phyloP scores from a whole-genome alignment of 2,113 vertebrate genomes.

The Sphaerodactylus townsendi region DNA sequence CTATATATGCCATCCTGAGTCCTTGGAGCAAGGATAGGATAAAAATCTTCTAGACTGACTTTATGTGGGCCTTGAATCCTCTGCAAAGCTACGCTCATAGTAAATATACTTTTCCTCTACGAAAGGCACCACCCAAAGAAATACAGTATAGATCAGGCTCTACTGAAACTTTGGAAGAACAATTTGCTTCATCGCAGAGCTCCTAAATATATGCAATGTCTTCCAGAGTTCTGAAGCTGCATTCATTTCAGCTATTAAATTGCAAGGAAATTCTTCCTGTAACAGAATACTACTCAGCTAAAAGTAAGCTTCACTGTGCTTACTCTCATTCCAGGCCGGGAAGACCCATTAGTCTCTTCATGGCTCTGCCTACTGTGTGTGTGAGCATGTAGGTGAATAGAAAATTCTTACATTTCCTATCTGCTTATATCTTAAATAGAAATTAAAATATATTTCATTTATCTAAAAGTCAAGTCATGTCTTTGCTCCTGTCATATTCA shows the following conservation, averaged over 20 bases:
- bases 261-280: too few species aligned
- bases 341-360: conserved; percentile 61
- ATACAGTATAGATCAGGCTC: not conserved
- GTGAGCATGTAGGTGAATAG: conserved; percentile 49
- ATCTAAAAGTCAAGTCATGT: conserved; percentile 5
- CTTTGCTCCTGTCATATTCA: not conserved
- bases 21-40: too few species aligned
- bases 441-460: conserved; percentile 61
- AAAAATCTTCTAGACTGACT: too few species aligned
- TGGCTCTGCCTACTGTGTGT: conserved; percentile 53
- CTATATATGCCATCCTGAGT: too few species aligned
- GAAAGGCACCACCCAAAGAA: not conserved
- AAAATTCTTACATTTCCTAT: conserved; percentile 54
- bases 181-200: conserved; percentile 24
- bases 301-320: conserved; percentile 67
- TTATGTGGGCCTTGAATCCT: not conserved
- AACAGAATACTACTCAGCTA: conserved; percentile 67
- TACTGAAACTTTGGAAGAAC: conserved; percentile 18
- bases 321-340: conserved; percentile 65
- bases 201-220: conserved; percentile 48
- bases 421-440: conserved; percentile 52
- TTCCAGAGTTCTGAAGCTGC: conserved; percentile 55
- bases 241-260: conserved; percentile 71
- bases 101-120: not conserved
- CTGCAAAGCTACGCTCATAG: not conserved